Evolutionary conservation across 2,888 invertebrate species (phyloP), one percentile per base, ranked within the genome.

Genomic region (Caenorhabditis imperialis): DNA sequence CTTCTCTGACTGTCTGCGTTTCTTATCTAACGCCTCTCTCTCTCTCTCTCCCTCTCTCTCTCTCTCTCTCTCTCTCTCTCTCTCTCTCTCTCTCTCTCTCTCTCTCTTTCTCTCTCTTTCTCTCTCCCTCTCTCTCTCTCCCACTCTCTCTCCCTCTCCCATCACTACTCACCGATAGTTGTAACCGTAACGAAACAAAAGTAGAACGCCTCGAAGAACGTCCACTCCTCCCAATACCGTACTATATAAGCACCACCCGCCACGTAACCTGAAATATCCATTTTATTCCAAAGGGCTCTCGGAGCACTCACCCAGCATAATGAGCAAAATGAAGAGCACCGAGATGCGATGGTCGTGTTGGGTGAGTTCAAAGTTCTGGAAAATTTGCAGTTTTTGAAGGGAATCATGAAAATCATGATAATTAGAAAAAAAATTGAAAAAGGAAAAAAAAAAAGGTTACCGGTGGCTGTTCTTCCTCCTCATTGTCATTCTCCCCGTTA

Each of bases 101-200:
- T n/a, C n/a, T n/a, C n/a, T n/a, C n/a, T n/a, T n/a, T n/a, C n/a
- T n/a, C n/a, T n/a, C n/a, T n/a, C n/a, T n/a, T n/a, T n/a, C n/a
- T n/a, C n/a, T n/a, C n/a, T n/a, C n/a, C n/a, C n/a, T n/a, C n/a
- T n/a, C n/a, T n/a, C n/a, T n/a, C n/a, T n/a, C n/a, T n/a, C n/a
- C n/a, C n/a, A n/a, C n/a, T n/a, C n/a, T n/a, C n/a, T n/a, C n/a
- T n/a, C n/a, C n/a, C n/a, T n/a, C n/a, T n/a, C n/a, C n/a, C n/a
- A n/a, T n/a, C n/a, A n/a, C n/a, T n/a, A 30, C 18, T 35, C 7
- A 84, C 86, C 88, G 75, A 88, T 88, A 5, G 88, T 88, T 27
- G 88, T 88, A 48, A 88, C 88, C 40, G 88, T 88, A 54, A 88
- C 88, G 69, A 88, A 87, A 72, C 88, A 88, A 67, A 88, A 88